These are phyloP conservation scores for Eremophila alpestris DNA, from an alignment of 2,797 vertebrate genomes.

Conservation along the genomic window DNA sequence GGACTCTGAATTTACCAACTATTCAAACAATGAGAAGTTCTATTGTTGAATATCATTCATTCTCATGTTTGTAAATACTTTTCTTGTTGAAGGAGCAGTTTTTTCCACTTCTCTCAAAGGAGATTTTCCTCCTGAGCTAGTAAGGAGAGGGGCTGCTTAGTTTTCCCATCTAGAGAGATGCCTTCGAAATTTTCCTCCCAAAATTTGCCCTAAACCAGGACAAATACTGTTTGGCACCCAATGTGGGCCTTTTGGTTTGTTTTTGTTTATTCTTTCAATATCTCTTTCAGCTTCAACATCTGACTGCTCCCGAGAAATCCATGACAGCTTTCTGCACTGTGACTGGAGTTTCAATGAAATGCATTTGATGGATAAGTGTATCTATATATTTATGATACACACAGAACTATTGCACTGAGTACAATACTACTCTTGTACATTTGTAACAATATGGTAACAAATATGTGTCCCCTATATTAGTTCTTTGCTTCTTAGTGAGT, in stretches of 20 bases:
- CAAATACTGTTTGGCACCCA: not conserved
- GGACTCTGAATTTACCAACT: not conserved
- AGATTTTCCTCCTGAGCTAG: fast-evolving
- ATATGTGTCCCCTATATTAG: not conserved
- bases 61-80: not conserved
- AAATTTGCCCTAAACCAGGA: not conserved
- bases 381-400: not conserved
- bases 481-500: not conserved
- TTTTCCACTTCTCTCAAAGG: not conserved
- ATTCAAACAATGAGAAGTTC: not conserved
- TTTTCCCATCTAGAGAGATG: not conserved
- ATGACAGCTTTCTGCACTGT: not conserved
- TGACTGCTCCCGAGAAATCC: not conserved
- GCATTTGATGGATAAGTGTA: not conserved
- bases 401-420: not conserved
- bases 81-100: not conserved
- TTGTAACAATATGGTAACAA: not conserved
- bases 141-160: not conserved
- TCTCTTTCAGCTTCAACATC: not conserved
- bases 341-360: not conserved
- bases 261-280: not conserved
- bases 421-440: not conserved
- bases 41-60: not conserved
- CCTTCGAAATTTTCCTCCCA: not conserved
- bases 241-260: fast-evolving